Percentiles rank a stretch among this genome's conserved stretches.
phyloP scores from a whole-genome alignment of 2,797 vertebrate species.

The Clarias laeviceps region DNA sequence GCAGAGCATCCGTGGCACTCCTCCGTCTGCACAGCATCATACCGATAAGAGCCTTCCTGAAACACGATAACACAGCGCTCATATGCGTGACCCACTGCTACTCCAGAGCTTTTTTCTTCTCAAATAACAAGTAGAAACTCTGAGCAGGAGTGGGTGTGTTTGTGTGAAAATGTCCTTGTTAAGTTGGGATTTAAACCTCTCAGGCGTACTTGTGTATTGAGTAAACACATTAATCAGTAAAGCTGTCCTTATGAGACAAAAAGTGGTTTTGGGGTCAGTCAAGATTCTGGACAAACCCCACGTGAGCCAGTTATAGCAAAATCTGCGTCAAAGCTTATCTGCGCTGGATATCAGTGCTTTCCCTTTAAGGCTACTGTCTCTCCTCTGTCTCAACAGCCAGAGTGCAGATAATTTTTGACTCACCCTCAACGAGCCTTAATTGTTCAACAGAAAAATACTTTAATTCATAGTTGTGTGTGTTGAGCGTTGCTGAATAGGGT shows the following conservation, averaged over 20 bases:
- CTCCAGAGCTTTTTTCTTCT: not conserved
- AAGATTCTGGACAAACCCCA: not conserved
- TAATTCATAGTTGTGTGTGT: not conserved
- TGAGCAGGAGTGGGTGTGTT: not conserved
- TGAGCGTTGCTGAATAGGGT: not conserved
- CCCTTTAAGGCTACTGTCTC: no score
- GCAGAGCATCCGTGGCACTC: not conserved
- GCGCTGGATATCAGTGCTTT: no score
- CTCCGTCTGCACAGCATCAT: not conserved
- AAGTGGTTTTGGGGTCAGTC: not conserved
- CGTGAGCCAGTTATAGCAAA: not conserved
- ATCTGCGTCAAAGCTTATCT: no score
- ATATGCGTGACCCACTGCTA: not conserved
- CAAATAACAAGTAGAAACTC: not conserved
- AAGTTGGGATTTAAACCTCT: not conserved
- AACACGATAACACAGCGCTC: slow-evolving; percentile 19
- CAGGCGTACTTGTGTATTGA: not conserved
- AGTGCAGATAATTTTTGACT: no score
- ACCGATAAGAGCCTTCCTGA: slow-evolving; percentile 32
- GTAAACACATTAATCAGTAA: not conserved
- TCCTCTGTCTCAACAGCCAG: no score
- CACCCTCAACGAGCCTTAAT: not conserved
- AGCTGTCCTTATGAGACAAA: not conserved
- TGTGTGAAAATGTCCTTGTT: not conserved
- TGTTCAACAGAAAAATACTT: not conserved